These are phyloP conservation scores for Lampris incognitus DNA, from an alignment of 2,113 vertebrate genomes.

Conservation along the genomic window DNA sequence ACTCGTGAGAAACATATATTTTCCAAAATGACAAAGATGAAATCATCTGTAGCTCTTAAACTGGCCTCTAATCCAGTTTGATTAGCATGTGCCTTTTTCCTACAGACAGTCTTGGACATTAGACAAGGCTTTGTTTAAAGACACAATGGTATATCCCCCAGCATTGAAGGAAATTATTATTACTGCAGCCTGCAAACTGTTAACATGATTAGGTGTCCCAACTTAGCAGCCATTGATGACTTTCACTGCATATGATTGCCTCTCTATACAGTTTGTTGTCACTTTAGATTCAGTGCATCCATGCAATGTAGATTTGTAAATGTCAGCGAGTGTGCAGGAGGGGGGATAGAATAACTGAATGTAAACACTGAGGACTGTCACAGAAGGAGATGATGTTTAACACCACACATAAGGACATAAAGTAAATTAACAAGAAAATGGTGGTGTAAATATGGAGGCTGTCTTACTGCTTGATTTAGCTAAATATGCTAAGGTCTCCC, in stretches of 20 bases:
- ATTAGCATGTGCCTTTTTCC: too few relatives aligned
- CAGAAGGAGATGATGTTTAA: background rate
- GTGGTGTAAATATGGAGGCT: conserved; percentile 44
- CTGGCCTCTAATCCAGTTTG: too few relatives aligned
- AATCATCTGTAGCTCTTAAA: too few relatives aligned
- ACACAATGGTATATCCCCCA: background rate
- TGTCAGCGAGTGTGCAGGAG: conserved; percentile 44
- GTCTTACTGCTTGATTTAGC: conserved; percentile 61
- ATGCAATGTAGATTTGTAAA: conserved; percentile 23
- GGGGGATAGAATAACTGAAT: background rate
- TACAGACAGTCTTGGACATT: too few relatives aligned
- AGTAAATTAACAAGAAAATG: conserved; percentile 42
- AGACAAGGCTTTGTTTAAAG: too few relatives aligned
- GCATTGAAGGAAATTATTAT: conserved; percentile 52
- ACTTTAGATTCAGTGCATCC: conserved; percentile 10
- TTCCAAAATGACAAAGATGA: too few relatives aligned
- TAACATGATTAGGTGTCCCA: conserved; percentile 62
- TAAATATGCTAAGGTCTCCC: conserved; percentile 74
- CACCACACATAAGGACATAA: conserved; percentile 23
- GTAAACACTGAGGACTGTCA: conserved; percentile 29
- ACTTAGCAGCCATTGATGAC: conserved; percentile 53
- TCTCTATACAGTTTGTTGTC: conserved; percentile 36
- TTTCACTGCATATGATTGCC: conserved; percentile 27
- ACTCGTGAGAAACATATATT: too few relatives aligned
- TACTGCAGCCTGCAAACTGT: conserved; percentile 53